phyloP scores from a whole-genome alignment of 2,888 invertebrate species.

The Eristalis pertinax region DNA sequence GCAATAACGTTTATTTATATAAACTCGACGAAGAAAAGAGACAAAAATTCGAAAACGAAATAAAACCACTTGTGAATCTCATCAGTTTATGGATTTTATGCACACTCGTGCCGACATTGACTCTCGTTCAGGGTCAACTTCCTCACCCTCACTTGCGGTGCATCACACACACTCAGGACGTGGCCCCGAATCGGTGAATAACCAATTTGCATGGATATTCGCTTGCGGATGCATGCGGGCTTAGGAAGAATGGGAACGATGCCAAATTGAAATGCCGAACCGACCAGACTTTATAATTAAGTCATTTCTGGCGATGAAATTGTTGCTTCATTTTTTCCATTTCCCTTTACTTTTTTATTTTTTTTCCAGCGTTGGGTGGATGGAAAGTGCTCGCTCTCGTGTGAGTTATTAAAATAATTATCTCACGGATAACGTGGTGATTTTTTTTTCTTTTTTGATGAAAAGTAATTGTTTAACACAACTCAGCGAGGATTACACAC shows the following conservation, averaged over 20 bases:
- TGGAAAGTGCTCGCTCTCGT: background rate
- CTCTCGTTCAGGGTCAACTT: conserved; percentile 46
- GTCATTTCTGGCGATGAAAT: conserved; percentile 50
- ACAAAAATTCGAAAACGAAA: background rate
- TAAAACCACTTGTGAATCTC: background rate
- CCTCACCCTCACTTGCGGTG: conserved; percentile 29
- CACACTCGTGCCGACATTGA: conserved; percentile 12
- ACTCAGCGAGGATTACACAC: background rate
- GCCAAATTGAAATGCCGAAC: conserved; percentile 55
- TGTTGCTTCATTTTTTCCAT: conserved; percentile 33
- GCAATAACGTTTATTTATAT: conserved; percentile 47
- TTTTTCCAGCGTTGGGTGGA: background rate
- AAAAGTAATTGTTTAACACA: background rate
- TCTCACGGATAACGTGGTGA: background rate
- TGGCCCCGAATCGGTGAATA: background rate
- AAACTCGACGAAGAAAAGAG: background rate
- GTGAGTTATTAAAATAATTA: background rate
- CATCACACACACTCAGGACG: conserved; percentile 26
- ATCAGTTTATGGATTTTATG: conserved; percentile 45
- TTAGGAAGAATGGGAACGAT: conserved; percentile 34
- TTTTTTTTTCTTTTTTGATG: background rate
- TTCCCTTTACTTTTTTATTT: background rate
- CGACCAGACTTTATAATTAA: conserved; percentile 53
- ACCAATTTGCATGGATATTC: background rate
- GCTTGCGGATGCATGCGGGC: background rate